These are phyloP conservation scores for Sebastes iracundus DNA, from an alignment of 2,797 vertebrate genomes.

Conservation along the genomic window DNA sequence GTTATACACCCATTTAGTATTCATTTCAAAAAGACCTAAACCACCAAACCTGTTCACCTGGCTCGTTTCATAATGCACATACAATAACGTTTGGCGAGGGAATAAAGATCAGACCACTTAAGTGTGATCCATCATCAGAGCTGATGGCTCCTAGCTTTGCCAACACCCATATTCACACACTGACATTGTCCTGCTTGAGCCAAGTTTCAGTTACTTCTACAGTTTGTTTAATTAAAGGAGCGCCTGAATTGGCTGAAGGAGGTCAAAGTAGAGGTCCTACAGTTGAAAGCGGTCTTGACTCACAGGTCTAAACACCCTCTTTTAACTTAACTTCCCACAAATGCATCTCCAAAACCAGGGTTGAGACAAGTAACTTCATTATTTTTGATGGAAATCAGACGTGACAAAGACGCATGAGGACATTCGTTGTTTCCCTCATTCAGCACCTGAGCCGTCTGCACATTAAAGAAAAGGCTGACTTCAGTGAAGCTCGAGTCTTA, in stretches of 20 bases:
- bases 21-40: neutral
- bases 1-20: neutral
- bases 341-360: neutral
- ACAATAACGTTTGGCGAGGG: neutral
- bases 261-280: neutral
- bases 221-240: neutral
- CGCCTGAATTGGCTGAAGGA: neutral
- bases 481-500: constrained; percentile 17
- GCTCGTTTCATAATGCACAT: neutral
- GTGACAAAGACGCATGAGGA: constrained; percentile 31
- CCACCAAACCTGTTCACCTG: constrained; percentile 3
- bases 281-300: neutral
- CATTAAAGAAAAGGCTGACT: constrained; percentile 46
- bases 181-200: neutral
- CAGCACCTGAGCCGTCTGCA: constrained; percentile 36
- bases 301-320: neutral
- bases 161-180: neutral
- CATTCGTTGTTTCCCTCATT: neutral
- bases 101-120: neutral
- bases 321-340: neutral
- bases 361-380: constrained; percentile 33
- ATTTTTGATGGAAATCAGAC: constrained; percentile 50
- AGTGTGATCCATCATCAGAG: constrained; percentile 8
- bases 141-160: neutral
- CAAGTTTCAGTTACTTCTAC: neutral